Base-by-base conservation (phyloP, 2,888 invertebrate genomes). In the Leucophenga maculata region DNA sequence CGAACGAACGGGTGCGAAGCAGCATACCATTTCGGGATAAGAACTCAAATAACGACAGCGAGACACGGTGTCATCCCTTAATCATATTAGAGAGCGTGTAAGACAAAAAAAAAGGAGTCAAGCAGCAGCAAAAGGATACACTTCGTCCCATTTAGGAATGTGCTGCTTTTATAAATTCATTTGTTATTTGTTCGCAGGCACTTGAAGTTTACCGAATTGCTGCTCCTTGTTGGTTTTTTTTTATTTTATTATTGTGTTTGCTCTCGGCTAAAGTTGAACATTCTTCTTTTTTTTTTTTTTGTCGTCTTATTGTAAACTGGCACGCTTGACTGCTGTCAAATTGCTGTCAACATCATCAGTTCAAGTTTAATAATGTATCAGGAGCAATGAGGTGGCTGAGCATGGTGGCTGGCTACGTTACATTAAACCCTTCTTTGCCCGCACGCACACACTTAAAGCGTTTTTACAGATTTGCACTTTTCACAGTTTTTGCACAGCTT, bases 291-390 rank as follows among this genome's bases (percentile, higher is more conserved):
- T 18, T 62, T 31, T 54, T 60, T 44, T 32, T 67, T 55, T 52
- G 59, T 50, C 54, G 71, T 44, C 68, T 52, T 65, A 31, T 73
- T 75, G 75, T 74, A 57, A 18, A 50, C 66, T 31, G 74, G 67
- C 73, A 74, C 77, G 77, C 76, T 79, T 77, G 73, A 78, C 75
- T 78, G 78, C 84, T 84, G 84, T 84, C 84, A 85, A 85, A 85
- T 84, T 84, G 84, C 84, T 85, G 85, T 85, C 83, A 85, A 79
- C 80, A 78, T 72, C 72, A 75, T 67, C 74, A 67, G 70, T 71
- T 73, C 70, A 71, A 79, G 72, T 79, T 78, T 79, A 78, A 78
- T 78, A 78, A 72, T 74, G 74, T 72, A 72, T 50, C 52, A 65
- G 44, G n/a, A 65, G 14, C 62, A 54, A 52, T 39, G 26, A 14